Conservation (phyloP, 1,140 invertebrate species). For the Phocides pigmalion region DNA sequence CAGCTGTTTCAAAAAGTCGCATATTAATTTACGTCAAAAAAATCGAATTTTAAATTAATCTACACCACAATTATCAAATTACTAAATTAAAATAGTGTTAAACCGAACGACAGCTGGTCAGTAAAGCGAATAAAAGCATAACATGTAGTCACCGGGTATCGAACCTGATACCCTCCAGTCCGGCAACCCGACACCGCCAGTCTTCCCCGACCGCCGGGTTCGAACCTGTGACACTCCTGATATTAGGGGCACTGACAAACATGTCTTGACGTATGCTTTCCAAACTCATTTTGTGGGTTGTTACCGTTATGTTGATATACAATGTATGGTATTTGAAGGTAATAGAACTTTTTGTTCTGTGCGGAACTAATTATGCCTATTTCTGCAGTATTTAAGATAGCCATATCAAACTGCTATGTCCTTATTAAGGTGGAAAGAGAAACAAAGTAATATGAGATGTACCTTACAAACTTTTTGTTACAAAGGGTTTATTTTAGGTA, state of each 20-base stretch:
- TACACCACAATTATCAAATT: constrained; percentile 33
- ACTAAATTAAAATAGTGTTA: constrained; percentile 43
- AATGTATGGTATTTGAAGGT: no score
- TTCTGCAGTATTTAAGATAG: no score
- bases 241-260: constrained; percentile 19
- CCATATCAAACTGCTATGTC: no score
- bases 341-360: no score
- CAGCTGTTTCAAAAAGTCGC: constrained; percentile 6
- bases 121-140: constrained; percentile 48
- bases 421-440: no score
- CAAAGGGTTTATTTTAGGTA: no score
- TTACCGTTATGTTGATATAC: not conserved
- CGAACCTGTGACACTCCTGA: constrained; percentile 37
- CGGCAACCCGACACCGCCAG: constrained; percentile 44
- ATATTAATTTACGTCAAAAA: constrained; percentile 26
- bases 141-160: constrained; percentile 44
- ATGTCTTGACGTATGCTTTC: constrained; percentile 12
- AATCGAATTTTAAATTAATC: constrained; percentile 28
- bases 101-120: constrained; percentile 52
- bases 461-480: no score
- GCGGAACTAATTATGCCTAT: no score
- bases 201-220: constrained; percentile 39
- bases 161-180: constrained; percentile 51
- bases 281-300: constrained; percentile 2
- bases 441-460: no score